Base-by-base conservation (phyloP, 2,888 invertebrate species). In the Heliconius erato region DNA sequence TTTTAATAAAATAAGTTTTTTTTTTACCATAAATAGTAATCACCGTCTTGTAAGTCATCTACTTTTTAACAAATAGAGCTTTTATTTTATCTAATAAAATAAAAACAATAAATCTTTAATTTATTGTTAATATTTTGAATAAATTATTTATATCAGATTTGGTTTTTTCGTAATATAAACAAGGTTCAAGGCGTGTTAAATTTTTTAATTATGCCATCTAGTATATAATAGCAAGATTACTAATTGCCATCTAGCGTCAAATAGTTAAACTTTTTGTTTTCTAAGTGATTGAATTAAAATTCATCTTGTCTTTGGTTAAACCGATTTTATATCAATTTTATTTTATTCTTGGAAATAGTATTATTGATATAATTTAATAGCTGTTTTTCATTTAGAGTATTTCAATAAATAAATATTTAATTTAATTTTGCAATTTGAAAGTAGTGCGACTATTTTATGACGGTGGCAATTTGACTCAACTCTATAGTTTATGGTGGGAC, bases 401-500 rank as follows among this genome's bases (percentile, higher is more conserved):
- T 63, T 63, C 2, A 23, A 59, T n/a, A 63, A n/a, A 11, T n/a
- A 11, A n/a, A n/a, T 11, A n/a, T 63, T n/a, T 28, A 23, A n/a
- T 40, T 67, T 44, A 68, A 78, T 63, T 28, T 28, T n/a, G 6
- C 0, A 3, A 23, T 40, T 23, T 32, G 23, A 7, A 68, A 49
- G 26, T 5, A 35, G 54, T 71, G n/a, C 19, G 71, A 26, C 19
- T 26, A 54, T 65, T 72, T 82, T 82, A 67, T 80, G 63, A 74
- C 11, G 19, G n/a, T 82, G 76, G 85, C 80, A 85, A 82, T 79
- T 81, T 74, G 49, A 35, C 44, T 49, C 35, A 78, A 79, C 69
- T 86, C 83, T 82, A 80, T 88, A 88, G 87, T 88, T 86, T 88
- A 87, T 88, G 88, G 86, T 82, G 68, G 82, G 86, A 86, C 82